Evolutionary conservation across 1,140 invertebrate species (phyloP).

Genomic region (Polypedilum pembai): DNA sequence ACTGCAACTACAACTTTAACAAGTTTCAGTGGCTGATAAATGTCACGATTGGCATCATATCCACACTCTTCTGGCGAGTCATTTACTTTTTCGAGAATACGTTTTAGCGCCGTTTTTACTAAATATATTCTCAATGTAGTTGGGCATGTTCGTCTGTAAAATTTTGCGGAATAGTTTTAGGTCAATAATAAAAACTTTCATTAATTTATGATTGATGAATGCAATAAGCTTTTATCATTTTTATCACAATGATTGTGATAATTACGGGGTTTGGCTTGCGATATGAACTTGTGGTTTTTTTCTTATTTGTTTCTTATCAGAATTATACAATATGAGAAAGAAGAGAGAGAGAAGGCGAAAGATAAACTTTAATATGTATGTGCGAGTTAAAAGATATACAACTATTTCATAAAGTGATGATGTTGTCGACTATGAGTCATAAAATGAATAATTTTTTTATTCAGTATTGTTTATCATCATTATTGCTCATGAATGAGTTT

Average conservation of each 20-base stretch:
- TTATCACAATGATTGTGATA: neutral
- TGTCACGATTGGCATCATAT: neutral
- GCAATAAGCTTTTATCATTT: neutral
- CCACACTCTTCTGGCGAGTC: neutral
- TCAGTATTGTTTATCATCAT: too few relatives aligned
- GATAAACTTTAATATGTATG: too few relatives aligned
- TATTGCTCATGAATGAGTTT: too few relatives aligned
- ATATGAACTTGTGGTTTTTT: too few relatives aligned
- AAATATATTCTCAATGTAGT: neutral
- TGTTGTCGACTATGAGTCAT: too few relatives aligned
- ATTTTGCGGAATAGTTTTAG: neutral
- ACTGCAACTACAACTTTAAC: neutral
- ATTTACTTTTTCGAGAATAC: neutral
- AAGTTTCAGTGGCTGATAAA: conserved; percentile 29
- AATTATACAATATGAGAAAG: too few relatives aligned
- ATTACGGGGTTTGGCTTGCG: neutral
- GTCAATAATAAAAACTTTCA: neutral
- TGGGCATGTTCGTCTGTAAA: neutral
- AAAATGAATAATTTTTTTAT: too few relatives aligned
- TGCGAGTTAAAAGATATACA: too few relatives aligned
- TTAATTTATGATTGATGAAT: conserved; percentile 7
- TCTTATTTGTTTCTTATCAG: too few relatives aligned
- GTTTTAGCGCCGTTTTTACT: neutral
- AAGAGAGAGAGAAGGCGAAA: too few relatives aligned
- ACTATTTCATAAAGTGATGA: too few relatives aligned